Evolutionary conservation across 2,888 invertebrate species (phyloP), one percentile per base, ranked within the genome.

Genomic region (Diaprepes abbreviatus): DNA sequence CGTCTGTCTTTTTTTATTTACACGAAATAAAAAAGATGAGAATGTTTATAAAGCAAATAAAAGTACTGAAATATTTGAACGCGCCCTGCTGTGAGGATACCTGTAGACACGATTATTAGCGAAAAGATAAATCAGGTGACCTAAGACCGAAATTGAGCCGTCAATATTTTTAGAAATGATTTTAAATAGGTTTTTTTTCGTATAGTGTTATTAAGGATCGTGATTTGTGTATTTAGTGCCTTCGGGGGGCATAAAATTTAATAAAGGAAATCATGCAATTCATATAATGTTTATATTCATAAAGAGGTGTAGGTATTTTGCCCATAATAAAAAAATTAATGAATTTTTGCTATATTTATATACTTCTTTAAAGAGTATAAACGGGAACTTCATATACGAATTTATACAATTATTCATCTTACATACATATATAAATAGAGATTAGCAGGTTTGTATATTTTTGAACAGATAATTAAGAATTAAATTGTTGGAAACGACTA

Each of bases 81-180:
- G 33, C 40, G 14, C 48, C 66, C 66, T 4, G 63, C 54, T 54
- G 70, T 35, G 66, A 60, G 55, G 66, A 63, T 50, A 52, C 71
- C 55, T 69, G 73, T 71, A 68, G 57, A 66, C 66, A 67, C 58
- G 63, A 73, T 74, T 73, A 75, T 74, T 73, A 71, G 74, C 74
- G 62, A 69, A 57, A 59, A 63, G 60, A 76, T 76, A 75, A 74
- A 77, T 77, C 74, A 74, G 62, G 31, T 50, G 70, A 67, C 58
- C 57, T 50, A 50, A 54, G 57, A 50, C 57, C 63, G 73, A 75
- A 76, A 77, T 77, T 76, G 77, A 77, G 74, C 74, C 74, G 75
- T 77, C 76, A 75, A 75, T 75, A 60, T 52, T 52, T 52, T 31
- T 59, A 24, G 59, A 48, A 57, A 38, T 57, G 28, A 59, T 55